A percentile compares a stretch with the other conserved stretches of the same genome.
Conservation (phyloP, 64 coral and sea anemone genomes). For the Pocillopora verrucosa region DNA sequence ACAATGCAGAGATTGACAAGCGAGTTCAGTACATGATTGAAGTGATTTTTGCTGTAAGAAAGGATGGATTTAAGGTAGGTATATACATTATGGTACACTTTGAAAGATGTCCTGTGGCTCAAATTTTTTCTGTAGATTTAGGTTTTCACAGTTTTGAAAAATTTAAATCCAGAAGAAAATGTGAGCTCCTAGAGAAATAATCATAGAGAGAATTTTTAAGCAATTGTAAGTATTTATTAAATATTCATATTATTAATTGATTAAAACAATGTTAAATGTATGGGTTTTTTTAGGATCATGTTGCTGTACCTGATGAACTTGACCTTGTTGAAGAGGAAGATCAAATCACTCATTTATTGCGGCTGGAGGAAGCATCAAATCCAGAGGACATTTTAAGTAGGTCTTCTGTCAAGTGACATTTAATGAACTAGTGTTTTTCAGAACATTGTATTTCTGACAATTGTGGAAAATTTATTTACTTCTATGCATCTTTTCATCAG, state of each 20-base stretch:
- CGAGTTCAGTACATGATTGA: conserved; percentile 99
- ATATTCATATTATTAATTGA: too few species aligned
- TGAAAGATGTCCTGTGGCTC: background rate
- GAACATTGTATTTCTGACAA: background rate
- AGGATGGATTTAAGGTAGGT: conserved; percentile 95
- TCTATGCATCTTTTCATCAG: conserved; percentile 23
- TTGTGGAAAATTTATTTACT: background rate
- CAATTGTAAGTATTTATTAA: too few species aligned
- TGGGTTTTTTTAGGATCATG: conserved; percentile 67
- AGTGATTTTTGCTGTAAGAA: conserved; percentile 98
- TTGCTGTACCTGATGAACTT: conserved; percentile 60
- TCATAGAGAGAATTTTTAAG: background rate
- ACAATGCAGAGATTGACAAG: conserved; percentile 89
- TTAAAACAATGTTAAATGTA: too few species aligned
- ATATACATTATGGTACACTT: background rate
- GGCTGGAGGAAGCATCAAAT: conserved; percentile 81
- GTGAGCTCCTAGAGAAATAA: background rate
- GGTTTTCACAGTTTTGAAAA: background rate
- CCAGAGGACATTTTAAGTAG: conserved; percentile 96
- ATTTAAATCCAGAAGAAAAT: background rate
- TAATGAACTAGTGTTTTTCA: background rate
- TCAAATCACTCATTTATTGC: conserved; percentile 94
- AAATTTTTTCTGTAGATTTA: background rate
- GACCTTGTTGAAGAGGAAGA: conserved; percentile 98
- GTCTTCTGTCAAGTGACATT: background rate